Evolutionary conservation across 2,797 vertebrate species (phyloP).

Genomic region (Onychomys torridus): DNA sequence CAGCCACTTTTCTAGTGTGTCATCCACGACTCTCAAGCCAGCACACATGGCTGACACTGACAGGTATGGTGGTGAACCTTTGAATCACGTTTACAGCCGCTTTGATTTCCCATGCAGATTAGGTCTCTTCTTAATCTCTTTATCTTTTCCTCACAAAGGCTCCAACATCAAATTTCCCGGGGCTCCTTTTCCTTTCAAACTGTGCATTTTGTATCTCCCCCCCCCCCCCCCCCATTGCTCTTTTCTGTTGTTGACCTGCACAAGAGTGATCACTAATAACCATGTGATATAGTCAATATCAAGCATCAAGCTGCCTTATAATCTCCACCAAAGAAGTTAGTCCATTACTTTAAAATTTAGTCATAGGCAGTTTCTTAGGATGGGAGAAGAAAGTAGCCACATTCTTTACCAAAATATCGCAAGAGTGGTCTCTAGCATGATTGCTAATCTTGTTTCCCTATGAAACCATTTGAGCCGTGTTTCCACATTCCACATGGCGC

Average conservation of each 20-base stretch:
- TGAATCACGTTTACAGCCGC: background rate
- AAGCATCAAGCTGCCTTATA: background rate
- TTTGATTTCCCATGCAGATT: background rate
- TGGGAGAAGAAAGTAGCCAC: background rate
- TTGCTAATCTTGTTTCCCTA: background rate
- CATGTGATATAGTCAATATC: background rate
- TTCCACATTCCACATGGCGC: background rate
- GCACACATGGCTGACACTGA: background rate
- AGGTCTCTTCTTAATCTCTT: background rate
- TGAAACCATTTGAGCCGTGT: background rate
- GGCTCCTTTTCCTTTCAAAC: too few relatives aligned
- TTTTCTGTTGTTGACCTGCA: background rate
- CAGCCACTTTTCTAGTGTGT: background rate
- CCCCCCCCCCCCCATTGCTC: background rate
- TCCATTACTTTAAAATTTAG: background rate
- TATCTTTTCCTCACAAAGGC: background rate
- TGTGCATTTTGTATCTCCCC: background rate
- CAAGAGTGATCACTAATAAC: background rate
- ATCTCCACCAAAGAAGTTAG: background rate
- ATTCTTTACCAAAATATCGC: background rate
- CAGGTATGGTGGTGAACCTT: background rate
- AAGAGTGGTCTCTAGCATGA: background rate
- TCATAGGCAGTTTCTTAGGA: background rate
- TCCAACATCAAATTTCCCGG: background rate
- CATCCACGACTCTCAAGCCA: background rate